These are phyloP conservation scores for Drosophila diplacantha DNA, from an alignment of 2,888 invertebrate genomes.

Conservation along the genomic window DNA sequence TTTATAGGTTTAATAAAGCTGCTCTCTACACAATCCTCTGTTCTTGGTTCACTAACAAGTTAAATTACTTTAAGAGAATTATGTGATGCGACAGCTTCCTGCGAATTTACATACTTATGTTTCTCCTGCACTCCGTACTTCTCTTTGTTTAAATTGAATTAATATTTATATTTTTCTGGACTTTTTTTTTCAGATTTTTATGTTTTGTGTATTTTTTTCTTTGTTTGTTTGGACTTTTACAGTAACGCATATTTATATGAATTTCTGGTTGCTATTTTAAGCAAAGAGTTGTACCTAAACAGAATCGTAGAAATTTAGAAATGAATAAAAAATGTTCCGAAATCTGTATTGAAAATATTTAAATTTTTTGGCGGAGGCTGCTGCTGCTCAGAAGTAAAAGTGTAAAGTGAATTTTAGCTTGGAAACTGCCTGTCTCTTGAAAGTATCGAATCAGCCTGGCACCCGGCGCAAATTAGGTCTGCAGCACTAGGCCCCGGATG, in stretches of 20 bases:
- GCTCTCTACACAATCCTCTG: conserved; percentile 49
- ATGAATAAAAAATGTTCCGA: conserved; percentile 2
- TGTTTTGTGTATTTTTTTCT: conserved; percentile 21
- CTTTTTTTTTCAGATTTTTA: conserved; percentile 27
- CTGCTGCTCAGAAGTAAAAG: conserved; percentile 32
- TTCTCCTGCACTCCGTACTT: conserved; percentile 25
- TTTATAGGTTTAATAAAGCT: conserved; percentile 51
- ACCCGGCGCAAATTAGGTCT: conserved; percentile 64
- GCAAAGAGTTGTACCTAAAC: conserved; percentile 23
- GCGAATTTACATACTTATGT: conserved; percentile 61
- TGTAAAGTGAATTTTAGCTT: conserved; percentile 21
- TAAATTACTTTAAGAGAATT: conserved; percentile 40
- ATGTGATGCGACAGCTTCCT: conserved; percentile 48
- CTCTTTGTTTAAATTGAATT: conserved; percentile 32
- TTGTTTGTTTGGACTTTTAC: conserved; percentile 43
- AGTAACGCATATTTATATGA: conserved; percentile 43
- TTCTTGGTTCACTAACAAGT: conserved; percentile 49
- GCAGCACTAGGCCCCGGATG: conserved; percentile 76
- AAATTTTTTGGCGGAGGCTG: conserved; percentile 18
- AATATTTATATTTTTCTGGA: conserved; percentile 34
- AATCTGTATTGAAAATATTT: neutral
- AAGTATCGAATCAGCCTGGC: conserved; percentile 31
- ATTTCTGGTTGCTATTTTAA: conserved; percentile 19
- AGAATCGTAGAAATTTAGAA: conserved; percentile 11
- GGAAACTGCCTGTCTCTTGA: conserved; percentile 30